Evolutionary conservation across 2,113 vertebrate species (phyloP).

Genomic region (Leiothrix lutea): DNA sequence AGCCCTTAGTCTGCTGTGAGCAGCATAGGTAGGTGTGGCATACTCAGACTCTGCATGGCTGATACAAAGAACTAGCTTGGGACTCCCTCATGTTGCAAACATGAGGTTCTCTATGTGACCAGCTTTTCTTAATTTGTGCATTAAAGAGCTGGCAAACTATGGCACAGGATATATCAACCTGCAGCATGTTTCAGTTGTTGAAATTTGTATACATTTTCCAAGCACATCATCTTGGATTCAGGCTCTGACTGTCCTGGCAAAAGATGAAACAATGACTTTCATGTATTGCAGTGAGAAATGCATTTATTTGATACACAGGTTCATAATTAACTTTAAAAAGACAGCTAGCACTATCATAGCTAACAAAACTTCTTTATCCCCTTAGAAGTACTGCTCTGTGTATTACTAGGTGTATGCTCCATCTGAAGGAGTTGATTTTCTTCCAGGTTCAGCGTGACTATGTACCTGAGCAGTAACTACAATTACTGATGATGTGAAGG

Average conservation of each 20-base stretch:
- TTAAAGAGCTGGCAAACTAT: background rate
- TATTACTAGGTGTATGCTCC: background rate
- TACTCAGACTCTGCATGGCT: background rate
- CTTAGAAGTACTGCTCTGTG: background rate
- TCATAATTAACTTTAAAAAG: conserved; percentile 11
- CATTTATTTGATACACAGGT: conserved; percentile 43
- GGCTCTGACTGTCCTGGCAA: background rate
- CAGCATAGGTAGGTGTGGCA: background rate
- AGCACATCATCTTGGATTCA: background rate
- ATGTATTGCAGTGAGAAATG: conserved; percentile 6
- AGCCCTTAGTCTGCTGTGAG: background rate
- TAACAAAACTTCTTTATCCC: background rate
- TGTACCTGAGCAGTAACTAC: background rate
- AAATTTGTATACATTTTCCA: background rate
- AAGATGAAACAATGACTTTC: background rate
- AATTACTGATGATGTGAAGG: background rate
- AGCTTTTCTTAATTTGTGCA: conserved; percentile 16
- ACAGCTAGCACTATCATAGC: background rate
- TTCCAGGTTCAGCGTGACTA: background rate
- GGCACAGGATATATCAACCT: background rate
- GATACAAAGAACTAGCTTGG: background rate
- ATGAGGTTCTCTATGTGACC: background rate
- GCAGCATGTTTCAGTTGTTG: background rate
- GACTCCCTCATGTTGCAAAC: conserved; percentile 9
- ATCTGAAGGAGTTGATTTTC: background rate